phyloP scores from a whole-genome alignment of 2,113 vertebrate species.

The Talpa occidentalis region DNA sequence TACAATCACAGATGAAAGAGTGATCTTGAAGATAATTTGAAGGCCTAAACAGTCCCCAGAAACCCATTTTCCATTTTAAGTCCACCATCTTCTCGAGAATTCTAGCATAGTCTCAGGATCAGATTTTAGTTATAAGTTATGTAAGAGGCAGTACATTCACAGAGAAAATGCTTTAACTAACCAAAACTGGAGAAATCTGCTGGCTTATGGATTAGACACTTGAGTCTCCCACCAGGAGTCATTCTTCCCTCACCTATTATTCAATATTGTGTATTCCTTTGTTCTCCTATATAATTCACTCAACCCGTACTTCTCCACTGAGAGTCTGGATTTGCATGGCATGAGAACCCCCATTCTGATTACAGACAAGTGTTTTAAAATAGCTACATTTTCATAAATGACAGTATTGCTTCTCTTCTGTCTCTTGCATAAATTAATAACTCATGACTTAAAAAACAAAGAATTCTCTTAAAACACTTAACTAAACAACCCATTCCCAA shows the following conservation, averaged over 20 bases:
- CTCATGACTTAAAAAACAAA: background rate
- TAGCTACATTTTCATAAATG: background rate
- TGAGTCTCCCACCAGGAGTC: background rate
- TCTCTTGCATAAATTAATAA: slow-evolving; percentile 2
- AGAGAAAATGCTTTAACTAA: background rate
- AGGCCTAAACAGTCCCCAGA: background rate
- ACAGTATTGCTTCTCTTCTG: background rate
- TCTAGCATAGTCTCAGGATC: background rate
- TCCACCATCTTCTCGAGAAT: background rate
- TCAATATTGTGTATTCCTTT: background rate
- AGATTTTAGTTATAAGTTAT: background rate
- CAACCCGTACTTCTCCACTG: background rate
- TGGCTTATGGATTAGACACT: background rate
- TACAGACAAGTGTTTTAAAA: slow-evolving; percentile 9
- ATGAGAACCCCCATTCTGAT: background rate
- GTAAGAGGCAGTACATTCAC: background rate
- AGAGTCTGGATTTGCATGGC: background rate
- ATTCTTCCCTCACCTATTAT: background rate
- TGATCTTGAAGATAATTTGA: background rate
- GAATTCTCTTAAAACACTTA: background rate
- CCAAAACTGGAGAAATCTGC: background rate
- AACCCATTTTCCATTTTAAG: background rate
- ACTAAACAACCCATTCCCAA: background rate
- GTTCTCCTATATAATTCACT: background rate
- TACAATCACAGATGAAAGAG: background rate